Evolutionary conservation across 2,888 invertebrate genomes (phyloP).

Genomic region (Calliphora vomitoria): DNA sequence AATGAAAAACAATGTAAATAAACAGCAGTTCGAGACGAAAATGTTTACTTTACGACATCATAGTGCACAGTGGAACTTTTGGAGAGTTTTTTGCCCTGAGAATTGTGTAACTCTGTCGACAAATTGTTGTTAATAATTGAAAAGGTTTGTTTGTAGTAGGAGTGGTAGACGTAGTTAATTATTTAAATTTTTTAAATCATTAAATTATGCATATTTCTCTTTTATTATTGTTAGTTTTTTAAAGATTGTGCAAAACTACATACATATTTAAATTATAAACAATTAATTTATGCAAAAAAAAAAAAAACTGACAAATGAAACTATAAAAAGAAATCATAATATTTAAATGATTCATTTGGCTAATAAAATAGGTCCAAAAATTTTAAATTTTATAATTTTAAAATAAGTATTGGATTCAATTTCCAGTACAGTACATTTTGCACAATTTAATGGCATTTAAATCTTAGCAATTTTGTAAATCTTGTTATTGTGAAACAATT

Average conservation of each 20-base stretch:
- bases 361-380: background rate
- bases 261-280: slow-evolving; percentile 1
- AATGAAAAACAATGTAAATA: background rate
- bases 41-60: background rate
- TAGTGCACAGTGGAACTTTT: background rate
- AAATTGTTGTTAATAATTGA: background rate
- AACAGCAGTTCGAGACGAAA: background rate
- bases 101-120: background rate
- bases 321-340: background rate
- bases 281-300: slow-evolving; percentile 9
- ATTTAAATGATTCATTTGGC: background rate
- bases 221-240: background rate
- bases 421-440: background rate
- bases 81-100: background rate
- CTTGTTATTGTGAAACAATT: background rate
- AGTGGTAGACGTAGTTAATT: background rate
- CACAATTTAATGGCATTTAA: background rate
- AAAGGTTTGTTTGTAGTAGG: background rate
- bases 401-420: background rate
- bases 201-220: background rate
- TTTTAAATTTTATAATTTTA: background rate
- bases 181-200: background rate
- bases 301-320: background rate
- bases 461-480: background rate
- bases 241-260: slow-evolving; percentile 11